phyloP scores from a whole-genome alignment of 2,888 invertebrate genomes.

The Gastrophysa polygoni region DNA sequence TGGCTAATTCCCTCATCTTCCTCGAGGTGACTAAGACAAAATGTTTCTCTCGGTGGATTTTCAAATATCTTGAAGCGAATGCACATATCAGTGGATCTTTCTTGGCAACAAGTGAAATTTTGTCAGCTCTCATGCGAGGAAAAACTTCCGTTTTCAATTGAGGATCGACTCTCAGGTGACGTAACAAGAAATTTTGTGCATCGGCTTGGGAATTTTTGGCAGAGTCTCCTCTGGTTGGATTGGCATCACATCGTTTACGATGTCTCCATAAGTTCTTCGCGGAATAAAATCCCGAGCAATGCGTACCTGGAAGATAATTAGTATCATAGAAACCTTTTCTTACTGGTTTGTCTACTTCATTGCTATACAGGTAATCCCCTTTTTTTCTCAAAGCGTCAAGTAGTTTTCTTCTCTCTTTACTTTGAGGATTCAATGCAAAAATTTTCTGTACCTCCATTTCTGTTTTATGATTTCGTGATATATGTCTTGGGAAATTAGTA shows the following conservation, averaged over 20 bases:
- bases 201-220: constrained; percentile 8
- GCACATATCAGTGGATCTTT: constrained; percentile 18
- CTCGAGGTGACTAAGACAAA: constrained; percentile 2
- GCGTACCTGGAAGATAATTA: constrained; percentile 14
- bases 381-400: constrained; percentile 13
- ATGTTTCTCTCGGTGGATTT: constrained; percentile 6
- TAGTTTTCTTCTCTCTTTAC: constrained; percentile 10
- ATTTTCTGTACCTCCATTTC: constrained; percentile 18
- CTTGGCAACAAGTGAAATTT: constrained; percentile 10
- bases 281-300: constrained; percentile 19
- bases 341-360: constrained; percentile 10
- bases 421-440: background rate
- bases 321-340: background rate
- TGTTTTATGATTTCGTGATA: constrained; percentile 7
- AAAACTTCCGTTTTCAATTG: background rate
- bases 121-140: background rate
- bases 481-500: too few species aligned
- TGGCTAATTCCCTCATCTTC: constrained; percentile 12
- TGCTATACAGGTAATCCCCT: constrained; percentile 19
- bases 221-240: constrained; percentile 2
- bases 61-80: constrained; percentile 12
- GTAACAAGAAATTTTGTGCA: constrained; percentile 3
- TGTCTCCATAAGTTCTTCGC: constrained; percentile 16
- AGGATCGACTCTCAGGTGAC: background rate
- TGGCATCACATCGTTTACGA: constrained; percentile 12